These are phyloP conservation scores for Pollenia angustigena DNA, from an alignment of 2,888 invertebrate genomes.

Conservation along the genomic window DNA sequence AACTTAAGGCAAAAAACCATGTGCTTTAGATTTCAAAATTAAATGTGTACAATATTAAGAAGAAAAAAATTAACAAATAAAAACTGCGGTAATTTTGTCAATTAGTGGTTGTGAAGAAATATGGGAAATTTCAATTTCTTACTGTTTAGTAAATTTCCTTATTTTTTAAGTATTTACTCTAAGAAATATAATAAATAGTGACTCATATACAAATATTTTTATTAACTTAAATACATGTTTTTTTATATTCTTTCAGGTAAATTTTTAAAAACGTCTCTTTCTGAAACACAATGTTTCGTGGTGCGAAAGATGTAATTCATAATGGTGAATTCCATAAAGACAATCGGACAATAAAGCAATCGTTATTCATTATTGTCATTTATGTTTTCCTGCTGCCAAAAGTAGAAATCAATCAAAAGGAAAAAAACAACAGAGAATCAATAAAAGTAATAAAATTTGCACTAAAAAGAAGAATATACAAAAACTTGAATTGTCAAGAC, in stretches of 20 bases:
- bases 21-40: no score
- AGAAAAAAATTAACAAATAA: no score
- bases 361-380: slow-evolving; percentile 12
- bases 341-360: slow-evolving; percentile 45
- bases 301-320: background rate
- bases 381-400: slow-evolving; percentile 37
- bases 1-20: no score
- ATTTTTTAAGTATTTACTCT: no score
- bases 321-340: slow-evolving; percentile 29
- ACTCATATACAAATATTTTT: no score
- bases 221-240: no score
- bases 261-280: background rate
- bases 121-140: no score
- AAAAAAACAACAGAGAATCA: slow-evolving; percentile 14
- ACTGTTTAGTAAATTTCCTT: no score
- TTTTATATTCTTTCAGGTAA: slow-evolving; percentile 63
- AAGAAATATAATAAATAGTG: no score
- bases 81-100: no score
- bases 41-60: no score
- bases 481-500: slow-evolving; percentile 78
- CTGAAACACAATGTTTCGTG: background rate
- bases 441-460: slow-evolving; percentile 26
- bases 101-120: no score
- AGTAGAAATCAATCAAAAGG: slow-evolving; percentile 35
- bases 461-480: slow-evolving; percentile 69